A percentile compares a stretch with the other conserved stretches of the same genome.
phyloP scores from a whole-genome alignment of 2,888 invertebrate genomes.

The Malacosoma neustria region DNA sequence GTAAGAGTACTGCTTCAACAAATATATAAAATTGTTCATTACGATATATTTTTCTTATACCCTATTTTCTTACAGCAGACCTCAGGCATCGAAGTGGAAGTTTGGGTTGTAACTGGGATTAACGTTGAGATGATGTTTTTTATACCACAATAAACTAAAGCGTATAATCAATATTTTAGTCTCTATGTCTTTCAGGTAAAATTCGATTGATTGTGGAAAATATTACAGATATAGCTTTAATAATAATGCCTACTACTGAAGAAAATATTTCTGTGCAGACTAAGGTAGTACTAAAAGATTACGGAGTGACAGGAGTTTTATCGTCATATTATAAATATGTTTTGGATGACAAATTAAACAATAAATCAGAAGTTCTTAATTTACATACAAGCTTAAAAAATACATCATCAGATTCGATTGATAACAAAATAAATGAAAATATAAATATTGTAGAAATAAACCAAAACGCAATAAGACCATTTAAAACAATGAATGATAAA shows the following conservation, averaged over 20 bases:
- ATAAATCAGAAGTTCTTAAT: not conserved
- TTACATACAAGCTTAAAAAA: not conserved
- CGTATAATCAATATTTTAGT: too few species aligned
- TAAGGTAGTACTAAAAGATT: not conserved
- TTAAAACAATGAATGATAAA: conserved; percentile 4
- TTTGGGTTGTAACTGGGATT: too few species aligned
- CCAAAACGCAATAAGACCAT: conserved; percentile 3
- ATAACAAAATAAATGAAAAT: not conserved
- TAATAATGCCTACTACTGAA: not conserved
- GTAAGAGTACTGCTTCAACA: too few species aligned
- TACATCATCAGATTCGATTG: not conserved
- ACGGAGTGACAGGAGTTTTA: not conserved
- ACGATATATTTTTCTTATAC: too few species aligned
- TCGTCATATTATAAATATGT: not conserved
- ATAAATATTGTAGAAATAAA: not conserved
- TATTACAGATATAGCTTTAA: too few species aligned
- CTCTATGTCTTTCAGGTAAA: too few species aligned
- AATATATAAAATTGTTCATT: too few species aligned
- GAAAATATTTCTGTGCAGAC: not conserved
- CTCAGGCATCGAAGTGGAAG: too few species aligned
- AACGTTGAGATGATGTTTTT: too few species aligned
- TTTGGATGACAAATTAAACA: not conserved
- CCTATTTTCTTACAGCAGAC: too few species aligned
- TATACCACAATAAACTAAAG: too few species aligned
- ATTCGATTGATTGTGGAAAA: too few species aligned